phyloP scores from a whole-genome alignment of 2,797 vertebrate genomes.

The Molossus alvarezi region DNA sequence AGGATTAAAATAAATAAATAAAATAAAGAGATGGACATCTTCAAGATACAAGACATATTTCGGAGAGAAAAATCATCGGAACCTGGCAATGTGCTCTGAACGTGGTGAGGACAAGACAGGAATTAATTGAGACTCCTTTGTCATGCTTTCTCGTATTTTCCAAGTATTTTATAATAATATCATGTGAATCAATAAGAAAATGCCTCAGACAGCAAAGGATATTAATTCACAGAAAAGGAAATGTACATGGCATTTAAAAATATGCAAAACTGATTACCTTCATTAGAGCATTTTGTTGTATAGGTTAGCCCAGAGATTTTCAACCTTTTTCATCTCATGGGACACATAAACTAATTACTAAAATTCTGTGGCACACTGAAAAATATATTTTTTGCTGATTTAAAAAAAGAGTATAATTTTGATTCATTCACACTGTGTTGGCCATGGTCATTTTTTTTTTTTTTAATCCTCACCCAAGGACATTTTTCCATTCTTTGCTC shows the following conservation, averaged over 20 bases:
- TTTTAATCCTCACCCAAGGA: too few relatives aligned
- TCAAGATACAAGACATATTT: background rate
- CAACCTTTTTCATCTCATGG: background rate
- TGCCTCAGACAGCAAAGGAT: background rate
- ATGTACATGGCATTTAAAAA: background rate
- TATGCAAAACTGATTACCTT: background rate
- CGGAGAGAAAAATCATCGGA: background rate
- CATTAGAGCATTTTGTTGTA: background rate
- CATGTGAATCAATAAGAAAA: background rate
- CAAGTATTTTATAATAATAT: background rate
- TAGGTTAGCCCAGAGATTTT: too few relatives aligned
- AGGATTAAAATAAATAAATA: too few relatives aligned
- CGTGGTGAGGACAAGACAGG: background rate
- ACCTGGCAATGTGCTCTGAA: background rate
- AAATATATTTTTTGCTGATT: background rate
- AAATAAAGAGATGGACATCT: background rate
- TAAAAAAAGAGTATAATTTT: background rate
- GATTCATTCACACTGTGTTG: background rate
- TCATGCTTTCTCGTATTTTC: background rate
- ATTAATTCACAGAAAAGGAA: background rate
- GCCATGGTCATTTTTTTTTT: background rate
- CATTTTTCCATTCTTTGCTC: too few relatives aligned
- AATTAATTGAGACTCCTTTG: background rate
- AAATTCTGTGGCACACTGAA: background rate
- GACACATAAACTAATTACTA: background rate